Conservation (phyloP, 2,113 vertebrate genomes). For the Urocolius indicus region DNA sequence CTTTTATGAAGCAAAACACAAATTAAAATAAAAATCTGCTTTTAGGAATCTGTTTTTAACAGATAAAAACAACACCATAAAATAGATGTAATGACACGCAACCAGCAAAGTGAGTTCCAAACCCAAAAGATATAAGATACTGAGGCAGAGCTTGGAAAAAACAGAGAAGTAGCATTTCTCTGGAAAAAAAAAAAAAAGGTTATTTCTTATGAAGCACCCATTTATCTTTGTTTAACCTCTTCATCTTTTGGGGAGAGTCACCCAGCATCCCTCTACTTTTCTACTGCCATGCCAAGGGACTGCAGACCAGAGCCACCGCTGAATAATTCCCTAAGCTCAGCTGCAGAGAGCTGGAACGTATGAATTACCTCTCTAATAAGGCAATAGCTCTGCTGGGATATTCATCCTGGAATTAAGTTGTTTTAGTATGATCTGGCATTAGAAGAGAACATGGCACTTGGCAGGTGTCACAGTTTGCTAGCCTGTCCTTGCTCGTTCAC, state of each 20-base stretch:
- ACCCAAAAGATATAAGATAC: neutral
- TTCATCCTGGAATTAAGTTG: neutral
- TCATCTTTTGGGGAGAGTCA: neutral
- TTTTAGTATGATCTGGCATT: neutral
- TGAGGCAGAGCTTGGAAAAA: neutral
- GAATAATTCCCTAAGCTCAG: neutral
- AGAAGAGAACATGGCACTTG: conserved; percentile 31
- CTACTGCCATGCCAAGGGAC: neutral
- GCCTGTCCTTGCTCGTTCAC: neutral
- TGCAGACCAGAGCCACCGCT: neutral
- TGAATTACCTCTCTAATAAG: neutral
- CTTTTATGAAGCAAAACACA: neutral
- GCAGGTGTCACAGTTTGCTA: neutral
- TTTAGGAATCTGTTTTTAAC: neutral
- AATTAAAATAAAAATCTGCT: neutral
- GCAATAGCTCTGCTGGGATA: neutral
- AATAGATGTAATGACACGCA: rapidly evolving
- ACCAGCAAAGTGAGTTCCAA: neutral
- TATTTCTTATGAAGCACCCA: neutral
- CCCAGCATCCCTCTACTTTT: neutral
- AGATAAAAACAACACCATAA: neutral
- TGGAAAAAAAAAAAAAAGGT: neutral
- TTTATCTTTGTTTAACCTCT: neutral
- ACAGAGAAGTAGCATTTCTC: neutral
- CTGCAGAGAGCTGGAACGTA: neutral